Evolutionary conservation across 1,140 invertebrate species (phyloP), one percentile per base, ranked within the genome.

Genomic region (Meloidogyne exigua): DNA sequence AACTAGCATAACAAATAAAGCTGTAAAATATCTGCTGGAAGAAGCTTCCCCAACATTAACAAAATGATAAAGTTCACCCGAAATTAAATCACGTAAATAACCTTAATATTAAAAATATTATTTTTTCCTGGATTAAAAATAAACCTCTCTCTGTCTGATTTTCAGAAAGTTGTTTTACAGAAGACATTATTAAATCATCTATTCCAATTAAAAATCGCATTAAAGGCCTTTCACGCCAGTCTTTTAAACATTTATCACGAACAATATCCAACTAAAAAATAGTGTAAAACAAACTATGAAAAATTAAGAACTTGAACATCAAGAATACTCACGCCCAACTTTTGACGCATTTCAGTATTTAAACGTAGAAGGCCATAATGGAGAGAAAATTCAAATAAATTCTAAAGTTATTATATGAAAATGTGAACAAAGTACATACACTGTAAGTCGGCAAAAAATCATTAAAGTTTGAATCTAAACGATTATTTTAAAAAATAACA

Each of bases 31-130:
- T 1, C 89, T 89, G 21, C 93, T 93, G 69, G 92, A 93, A 83
- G 93, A 91, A 3, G 94, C 93, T 90, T 95, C 95, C 93, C 95
- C 94, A 91, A 95, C 94, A 81, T 93, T 95, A 25, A 98, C 94
- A 89, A 99, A 99, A 78, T 95, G 92, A 89, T 96, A 99, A 88
- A 98, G 95, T 87, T 98, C 95, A n/a, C 95, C 95, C 25, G 94
- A 96, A 44, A 97, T 93, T 62, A 98, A 94, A 90, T 98, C 98
- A 83, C 95, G 87, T 11, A 91, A 85, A 83, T 88, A 91, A 70
- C 90, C 90, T 89, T n/a, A 75, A n/a, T 89, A 98, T 36, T 68
- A 5, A 25, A 25, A 68, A 68, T 18, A n/a, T 66, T 36, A 93
- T 85, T 86, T 96, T 93, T 81, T 91, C 72, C 66, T 78, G 15